These are phyloP conservation scores for Gasteruption jaculator DNA, from an alignment of 2,888 invertebrate genomes.

Conservation along the genomic window DNA sequence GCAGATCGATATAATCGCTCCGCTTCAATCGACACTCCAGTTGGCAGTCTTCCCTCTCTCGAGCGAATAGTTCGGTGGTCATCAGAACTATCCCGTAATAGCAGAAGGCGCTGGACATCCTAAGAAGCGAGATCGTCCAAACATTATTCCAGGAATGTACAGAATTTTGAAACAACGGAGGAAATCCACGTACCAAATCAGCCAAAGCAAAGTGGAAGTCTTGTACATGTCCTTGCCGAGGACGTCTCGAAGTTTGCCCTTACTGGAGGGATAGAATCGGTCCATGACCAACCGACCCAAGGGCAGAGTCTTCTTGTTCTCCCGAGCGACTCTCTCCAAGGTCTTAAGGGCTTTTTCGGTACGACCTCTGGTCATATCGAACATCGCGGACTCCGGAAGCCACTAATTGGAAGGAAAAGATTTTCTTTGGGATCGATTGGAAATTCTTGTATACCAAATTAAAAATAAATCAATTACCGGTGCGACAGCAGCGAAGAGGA, in stretches of 20 bases:
- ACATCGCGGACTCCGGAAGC: slow-evolving; percentile 91
- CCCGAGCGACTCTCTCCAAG: slow-evolving; percentile 78
- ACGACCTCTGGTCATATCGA: slow-evolving; percentile 81
- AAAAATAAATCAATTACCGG: slow-evolving; percentile 63
- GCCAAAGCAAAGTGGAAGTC: slow-evolving; percentile 86
- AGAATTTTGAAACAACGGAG: too few species aligned
- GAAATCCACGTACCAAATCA: slow-evolving; percentile 81
- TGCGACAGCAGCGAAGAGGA: slow-evolving; percentile 76
- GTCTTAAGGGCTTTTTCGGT: slow-evolving; percentile 82
- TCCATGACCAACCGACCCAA: slow-evolving; percentile 80
- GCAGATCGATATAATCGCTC: slow-evolving; percentile 84
- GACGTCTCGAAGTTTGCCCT: slow-evolving; percentile 68
- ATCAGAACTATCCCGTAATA: slow-evolving; percentile 93
- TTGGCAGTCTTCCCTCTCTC: slow-evolving; percentile 41
- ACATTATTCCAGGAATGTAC: too few species aligned
- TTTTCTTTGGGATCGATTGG: neutral
- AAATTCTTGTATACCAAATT: slow-evolving; percentile 11
- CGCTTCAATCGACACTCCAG: slow-evolving; percentile 70
- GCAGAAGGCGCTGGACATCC: slow-evolving; percentile 91
- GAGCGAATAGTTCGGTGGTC: slow-evolving; percentile 82
- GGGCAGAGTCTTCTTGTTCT: slow-evolving; percentile 86
- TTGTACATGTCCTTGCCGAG: slow-evolving; percentile 74
- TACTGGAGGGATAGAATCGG: slow-evolving; percentile 58
- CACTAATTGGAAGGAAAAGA: slow-evolving; percentile 64
- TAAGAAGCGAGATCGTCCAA: slow-evolving; percentile 42